Base-by-base conservation (phyloP, 1,140 invertebrate genomes). In the Eriocheir sinensis region DNA sequence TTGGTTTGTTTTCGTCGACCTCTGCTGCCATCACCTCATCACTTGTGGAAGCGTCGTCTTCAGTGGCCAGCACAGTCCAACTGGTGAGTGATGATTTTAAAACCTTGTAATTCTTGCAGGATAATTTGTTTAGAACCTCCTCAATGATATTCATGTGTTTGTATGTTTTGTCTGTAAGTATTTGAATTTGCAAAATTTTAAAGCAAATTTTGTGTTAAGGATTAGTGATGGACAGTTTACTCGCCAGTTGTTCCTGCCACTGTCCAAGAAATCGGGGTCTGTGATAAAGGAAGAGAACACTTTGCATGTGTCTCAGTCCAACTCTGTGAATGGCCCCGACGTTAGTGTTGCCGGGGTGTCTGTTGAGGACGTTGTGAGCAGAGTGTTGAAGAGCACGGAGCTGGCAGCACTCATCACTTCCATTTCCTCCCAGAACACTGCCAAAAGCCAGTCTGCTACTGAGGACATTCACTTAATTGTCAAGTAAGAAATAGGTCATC, bases 341-440 rank as follows among this genome's bases (percentile, higher is more conserved):
- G 79, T 88, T 9, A 32, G 44, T 88, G 8, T 91, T 21, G 48
- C 36, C 0, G 38, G 89, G 34, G 17, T 53, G 12, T 91, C 89
- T 9, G 44, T 94, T 34, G 94, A 48, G 36, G 94, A 94, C 38
- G 72, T 94, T 85, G 94, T 92, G 8, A 53, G 80, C 32, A 44
- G 48, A 88, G 94, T 94, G 30, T 30, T 94, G 89, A 72, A 72
- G n/a, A 94, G 94, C 79, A 53, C 60, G 0, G 90, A 94, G 72
- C 34, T 94, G 79, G 92, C 86, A 40, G 80, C 15, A 15, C 89
- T 94, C 32, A 92, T 94, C 86, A 90, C 94, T 30, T 15, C 94
- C 8, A 81, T 88, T 9, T 48, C 90, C 36, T 48, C 89, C 21
- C 79, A 88, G 48, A 94, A 60, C 81, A 91, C 90, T 48, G 86